A percentile compares a stretch with the other conserved stretches of the same genome.
These are phyloP conservation scores for Pardosa pseudoannulata DNA, from an alignment of 2,888 invertebrate species.

Conservation along the genomic window DNA sequence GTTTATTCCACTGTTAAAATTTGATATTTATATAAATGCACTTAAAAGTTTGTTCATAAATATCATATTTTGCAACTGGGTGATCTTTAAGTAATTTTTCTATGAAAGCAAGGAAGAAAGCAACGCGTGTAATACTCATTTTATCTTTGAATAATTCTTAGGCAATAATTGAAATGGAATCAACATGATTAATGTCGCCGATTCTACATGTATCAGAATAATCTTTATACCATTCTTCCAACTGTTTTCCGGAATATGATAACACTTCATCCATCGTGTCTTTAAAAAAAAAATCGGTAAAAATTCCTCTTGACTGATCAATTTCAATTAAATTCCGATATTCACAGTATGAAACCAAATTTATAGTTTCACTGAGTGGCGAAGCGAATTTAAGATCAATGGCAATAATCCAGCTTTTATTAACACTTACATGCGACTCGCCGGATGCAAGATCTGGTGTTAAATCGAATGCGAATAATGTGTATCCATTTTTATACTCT, in stretches of 20 bases:
- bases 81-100: no score
- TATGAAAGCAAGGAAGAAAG: no score
- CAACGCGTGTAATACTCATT: no score
- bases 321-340: slow-evolving; percentile 35
- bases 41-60: no score
- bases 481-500: slow-evolving; percentile 25
- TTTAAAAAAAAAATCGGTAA: slow-evolving; percentile 48
- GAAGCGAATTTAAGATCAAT: slow-evolving; percentile 33
- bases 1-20: no score
- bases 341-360: slow-evolving; percentile 21
- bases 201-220: no score
- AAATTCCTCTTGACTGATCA: slow-evolving; percentile 33
- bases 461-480: slow-evolving; percentile 13
- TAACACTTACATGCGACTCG: slow-evolving; percentile 7
- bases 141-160: no score
- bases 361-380: slow-evolving; percentile 15
- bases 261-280: neutral
- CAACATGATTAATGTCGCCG: no score
- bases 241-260: no score
- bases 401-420: slow-evolving; percentile 15
- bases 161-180: no score
- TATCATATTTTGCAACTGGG: no score
- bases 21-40: neutral
- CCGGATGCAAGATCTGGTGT: slow-evolving; percentile 14
- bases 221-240: no score